Evolutionary conservation across 2,797 vertebrate species (phyloP).

Genomic region (Lagodon rhomboides): DNA sequence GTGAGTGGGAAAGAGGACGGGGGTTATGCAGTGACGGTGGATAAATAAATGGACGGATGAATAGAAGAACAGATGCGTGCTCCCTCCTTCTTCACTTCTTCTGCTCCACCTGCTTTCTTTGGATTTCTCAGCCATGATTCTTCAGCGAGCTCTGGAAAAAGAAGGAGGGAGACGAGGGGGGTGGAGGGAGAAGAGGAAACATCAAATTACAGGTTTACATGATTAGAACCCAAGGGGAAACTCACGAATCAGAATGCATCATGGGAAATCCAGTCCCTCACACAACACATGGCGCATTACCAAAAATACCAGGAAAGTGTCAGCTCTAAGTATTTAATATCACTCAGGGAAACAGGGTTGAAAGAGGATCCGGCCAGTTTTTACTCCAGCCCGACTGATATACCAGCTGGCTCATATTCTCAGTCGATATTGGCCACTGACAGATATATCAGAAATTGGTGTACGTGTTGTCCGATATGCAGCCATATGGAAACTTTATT

Average conservation of each 20-base stretch:
- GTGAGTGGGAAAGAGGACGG: constrained; percentile 18
- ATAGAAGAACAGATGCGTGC: constrained; percentile 24
- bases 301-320: constrained; percentile 5
- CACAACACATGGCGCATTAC: neutral
- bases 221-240: constrained; percentile 25
- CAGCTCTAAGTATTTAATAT: constrained; percentile 10
- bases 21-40: constrained; percentile 34
- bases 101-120: constrained; percentile 33
- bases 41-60: constrained; percentile 62
- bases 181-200: constrained; percentile 15
- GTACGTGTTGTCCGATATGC: too few relatives aligned
- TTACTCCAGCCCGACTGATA: too few relatives aligned
- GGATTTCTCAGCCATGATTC: constrained; percentile 77
- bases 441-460: too few relatives aligned
- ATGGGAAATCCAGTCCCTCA: constrained; percentile 26
- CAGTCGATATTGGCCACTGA: too few relatives aligned
- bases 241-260: constrained; percentile 38
- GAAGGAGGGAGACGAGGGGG: constrained; percentile 5
- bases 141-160: constrained; percentile 71
- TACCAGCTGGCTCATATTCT: too few relatives aligned
- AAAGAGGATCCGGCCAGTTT: too few relatives aligned
- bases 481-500: too few relatives aligned
- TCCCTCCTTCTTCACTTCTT: constrained; percentile 52
- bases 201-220: constrained; percentile 56
- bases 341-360: neutral